A percentile compares a stretch with the other conserved stretches of the same genome.
Conservation (phyloP, 1,140 invertebrate species). For the Papilio xuthus region DNA sequence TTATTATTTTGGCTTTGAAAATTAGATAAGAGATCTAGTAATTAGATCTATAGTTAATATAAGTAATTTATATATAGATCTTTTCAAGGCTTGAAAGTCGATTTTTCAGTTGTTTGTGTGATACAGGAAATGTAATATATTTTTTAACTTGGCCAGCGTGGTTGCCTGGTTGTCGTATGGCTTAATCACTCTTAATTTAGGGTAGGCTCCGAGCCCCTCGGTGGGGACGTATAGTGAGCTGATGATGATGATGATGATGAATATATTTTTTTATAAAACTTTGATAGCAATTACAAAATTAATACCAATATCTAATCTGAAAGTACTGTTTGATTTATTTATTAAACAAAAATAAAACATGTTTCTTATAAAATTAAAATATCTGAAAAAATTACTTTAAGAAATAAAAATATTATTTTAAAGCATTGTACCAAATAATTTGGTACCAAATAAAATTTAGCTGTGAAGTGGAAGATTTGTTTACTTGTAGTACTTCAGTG, state of each 20-base stretch:
- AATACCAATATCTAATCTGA: not conserved
- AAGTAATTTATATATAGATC: not conserved
- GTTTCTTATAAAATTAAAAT: no score
- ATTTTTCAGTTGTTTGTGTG: not conserved
- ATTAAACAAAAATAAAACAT: not conserved
- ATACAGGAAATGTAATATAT: not conserved
- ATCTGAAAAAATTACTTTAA: not conserved
- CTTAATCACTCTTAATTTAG: no score
- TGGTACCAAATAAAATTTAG: not conserved
- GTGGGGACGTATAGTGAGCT: no score
- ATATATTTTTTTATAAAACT: not conserved
- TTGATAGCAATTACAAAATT: not conserved
- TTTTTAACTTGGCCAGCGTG: no score
- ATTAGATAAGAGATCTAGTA: not conserved
- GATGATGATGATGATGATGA: no score
- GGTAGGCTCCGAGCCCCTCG: no score
- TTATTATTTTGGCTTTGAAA: not conserved
- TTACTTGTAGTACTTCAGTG: not conserved
- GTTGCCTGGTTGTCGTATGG: no score
- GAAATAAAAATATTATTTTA: not conserved
- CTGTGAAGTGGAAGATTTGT: not conserved
- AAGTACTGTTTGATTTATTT: not conserved
- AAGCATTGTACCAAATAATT: no score
- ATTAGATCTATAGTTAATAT: slow-evolving; percentile 2
- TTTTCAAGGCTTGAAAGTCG: not conserved